Evolutionary conservation across 2,113 vertebrate genomes (phyloP).

Genomic region (Sorex fumeus): DNA sequence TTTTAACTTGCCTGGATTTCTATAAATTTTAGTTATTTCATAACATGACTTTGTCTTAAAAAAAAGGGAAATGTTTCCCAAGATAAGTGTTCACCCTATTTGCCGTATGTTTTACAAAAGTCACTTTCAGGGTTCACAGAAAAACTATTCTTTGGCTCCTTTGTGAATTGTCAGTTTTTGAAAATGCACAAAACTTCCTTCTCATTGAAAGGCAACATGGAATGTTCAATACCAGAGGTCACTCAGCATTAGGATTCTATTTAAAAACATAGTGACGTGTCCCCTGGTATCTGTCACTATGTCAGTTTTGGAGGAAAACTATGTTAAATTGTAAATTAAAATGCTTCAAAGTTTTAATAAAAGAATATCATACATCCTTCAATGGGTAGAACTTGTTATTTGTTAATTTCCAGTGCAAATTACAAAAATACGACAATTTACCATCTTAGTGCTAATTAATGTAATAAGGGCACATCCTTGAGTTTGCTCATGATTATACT

Average conservation of each 20-base stretch:
- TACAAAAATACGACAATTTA: not conserved
- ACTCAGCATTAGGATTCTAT: conserved; percentile 57
- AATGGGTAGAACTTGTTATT: not conserved
- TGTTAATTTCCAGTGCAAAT: not conserved
- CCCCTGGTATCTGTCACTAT: conserved; percentile 11
- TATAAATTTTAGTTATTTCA: conserved; percentile 71
- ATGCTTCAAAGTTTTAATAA: conserved; percentile 5
- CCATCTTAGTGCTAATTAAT: not conserved
- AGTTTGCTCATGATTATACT: not conserved
- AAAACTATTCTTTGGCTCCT: conserved; percentile 75
- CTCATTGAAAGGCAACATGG: conserved; percentile 66
- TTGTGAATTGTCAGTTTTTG: conserved; percentile 79
- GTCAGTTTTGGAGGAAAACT: conserved; percentile 45
- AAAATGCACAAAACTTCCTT: conserved; percentile 76
- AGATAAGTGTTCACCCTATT: conserved; percentile 69
- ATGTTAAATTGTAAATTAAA: conserved; percentile 2
- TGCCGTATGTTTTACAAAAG: conserved; percentile 60
- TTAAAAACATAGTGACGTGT: conserved; percentile 73
- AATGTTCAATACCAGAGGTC: conserved; percentile 67
- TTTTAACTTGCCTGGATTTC: conserved; percentile 83
- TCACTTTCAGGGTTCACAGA: conserved; percentile 79
- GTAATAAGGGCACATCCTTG: not conserved
- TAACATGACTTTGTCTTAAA: conserved; percentile 75
- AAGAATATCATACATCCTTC: not conserved
- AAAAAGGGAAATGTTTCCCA: conserved; percentile 73